Percentiles rank a stretch among this genome's conserved stretches.
Evolutionary conservation across 2,888 invertebrate genomes (phyloP).

Genomic region (Tiphia femorata): DNA sequence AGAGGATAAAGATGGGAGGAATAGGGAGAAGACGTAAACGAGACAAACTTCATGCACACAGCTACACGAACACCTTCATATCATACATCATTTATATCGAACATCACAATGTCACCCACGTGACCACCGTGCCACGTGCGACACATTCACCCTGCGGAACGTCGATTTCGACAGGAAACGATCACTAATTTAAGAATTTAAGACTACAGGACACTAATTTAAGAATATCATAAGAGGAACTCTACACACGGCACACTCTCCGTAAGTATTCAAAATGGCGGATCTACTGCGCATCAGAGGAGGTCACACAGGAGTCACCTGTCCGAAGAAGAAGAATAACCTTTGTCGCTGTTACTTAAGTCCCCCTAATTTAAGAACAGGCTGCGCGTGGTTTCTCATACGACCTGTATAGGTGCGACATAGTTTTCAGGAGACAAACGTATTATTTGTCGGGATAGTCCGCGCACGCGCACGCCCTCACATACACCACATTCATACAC

Average conservation of each 20-base stretch:
- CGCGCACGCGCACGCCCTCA: no score
- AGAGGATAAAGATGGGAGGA: background rate
- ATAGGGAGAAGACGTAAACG: slow-evolving; percentile 8
- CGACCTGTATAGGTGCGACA: no score
- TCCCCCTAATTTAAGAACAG: slow-evolving; percentile 9
- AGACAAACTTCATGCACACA: slow-evolving; percentile 11
- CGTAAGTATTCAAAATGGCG: background rate
- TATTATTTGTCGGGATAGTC: no score
- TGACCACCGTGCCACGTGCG: no score
- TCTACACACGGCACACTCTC: background rate
- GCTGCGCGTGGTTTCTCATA: background rate
- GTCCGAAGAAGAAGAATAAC: background rate
- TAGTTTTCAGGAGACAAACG: no score
- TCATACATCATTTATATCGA: background rate
- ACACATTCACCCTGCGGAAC: background rate
- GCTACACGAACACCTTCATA: background rate
- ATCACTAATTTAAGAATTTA: background rate
- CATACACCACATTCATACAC: no score
- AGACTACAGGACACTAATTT: background rate
- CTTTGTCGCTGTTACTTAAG: slow-evolving; percentile 1
- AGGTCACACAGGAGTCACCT: no score
- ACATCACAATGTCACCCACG: no score
- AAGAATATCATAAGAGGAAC: background rate
- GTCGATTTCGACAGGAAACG: background rate
- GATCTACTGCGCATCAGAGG: no score